Percentiles rank a stretch among this genome's conserved stretches.
These are phyloP conservation scores for Hermaeophaga mercurialis DNA, from an alignment of 2,888 invertebrate genomes.

Conservation along the genomic window DNA sequence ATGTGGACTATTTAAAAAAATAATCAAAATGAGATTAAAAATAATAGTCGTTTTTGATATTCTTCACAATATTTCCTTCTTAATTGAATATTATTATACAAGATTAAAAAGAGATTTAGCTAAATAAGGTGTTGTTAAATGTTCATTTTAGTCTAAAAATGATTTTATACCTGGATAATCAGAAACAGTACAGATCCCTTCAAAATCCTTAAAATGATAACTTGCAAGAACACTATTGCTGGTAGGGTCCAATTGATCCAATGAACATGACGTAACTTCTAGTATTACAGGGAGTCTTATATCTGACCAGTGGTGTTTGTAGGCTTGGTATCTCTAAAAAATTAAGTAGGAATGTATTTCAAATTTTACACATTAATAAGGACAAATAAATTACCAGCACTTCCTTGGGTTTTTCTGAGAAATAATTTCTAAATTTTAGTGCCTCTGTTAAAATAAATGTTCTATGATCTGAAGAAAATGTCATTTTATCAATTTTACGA, in stretches of 20 bases:
- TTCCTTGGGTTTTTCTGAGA: constrained; percentile 82
- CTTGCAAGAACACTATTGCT: constrained; percentile 81
- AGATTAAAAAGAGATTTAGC: too few species aligned
- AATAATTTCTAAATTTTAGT: constrained; percentile 77
- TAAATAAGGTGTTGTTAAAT: too few species aligned
- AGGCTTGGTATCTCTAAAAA: constrained; percentile 72
- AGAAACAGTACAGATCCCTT: constrained; percentile 77
- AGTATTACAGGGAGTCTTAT: constrained; percentile 84
- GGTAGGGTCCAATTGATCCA: constrained; percentile 90
- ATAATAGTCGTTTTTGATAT: too few species aligned
- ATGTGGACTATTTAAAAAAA: too few species aligned
- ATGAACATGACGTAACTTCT: constrained; percentile 89
- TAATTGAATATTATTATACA: too few species aligned
- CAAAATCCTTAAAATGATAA: constrained; percentile 86
- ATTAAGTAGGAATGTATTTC: too few species aligned
- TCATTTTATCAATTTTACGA: constrained; percentile 91
- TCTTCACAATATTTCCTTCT: too few species aligned
- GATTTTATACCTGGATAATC: constrained; percentile 73
- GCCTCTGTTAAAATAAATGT: constrained; percentile 92
- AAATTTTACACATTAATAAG: background rate
- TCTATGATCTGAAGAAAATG: constrained; percentile 94
- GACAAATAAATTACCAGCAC: constrained; percentile 63
- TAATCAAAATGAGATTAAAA: too few species aligned
- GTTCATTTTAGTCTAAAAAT: too few species aligned
- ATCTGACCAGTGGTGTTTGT: constrained; percentile 97